Base-by-base conservation (phyloP, 2,888 invertebrate genomes). In the Synanthedon tipuliformis region DNA sequence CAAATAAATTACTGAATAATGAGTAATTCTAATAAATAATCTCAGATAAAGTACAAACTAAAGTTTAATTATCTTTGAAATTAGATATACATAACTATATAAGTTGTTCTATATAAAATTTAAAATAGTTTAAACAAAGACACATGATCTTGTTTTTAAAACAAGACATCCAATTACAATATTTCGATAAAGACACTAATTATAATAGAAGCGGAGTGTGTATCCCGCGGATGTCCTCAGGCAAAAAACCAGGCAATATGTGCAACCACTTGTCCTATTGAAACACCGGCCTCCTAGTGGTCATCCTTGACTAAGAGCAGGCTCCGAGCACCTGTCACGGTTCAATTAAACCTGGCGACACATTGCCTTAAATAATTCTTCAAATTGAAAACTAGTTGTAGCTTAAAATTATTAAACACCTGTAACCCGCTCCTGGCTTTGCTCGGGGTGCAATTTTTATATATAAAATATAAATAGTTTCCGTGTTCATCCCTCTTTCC, bases 271-370 rank as follows among this genome's bases (percentile, higher is more conserved):
- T 75, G 76, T 59, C 65, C 69, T 63, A 70, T 56, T 64, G 66
- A 34, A 34, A 34, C 80, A 81, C 80, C 81, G 72, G 78, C 62
- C 64, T 15, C 7, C 15, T 15, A 45, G n/a, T 45, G 45, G 53
- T 78, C 81, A 81, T 83, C 84, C 86, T 86, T 86, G 84, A 75
- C 62, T 64, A 63, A 15, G 65, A 63, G 61, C 76, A 69, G 71
- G 65, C 71, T 69, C 62, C 55, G 53, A 63, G 71, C 85, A 86
- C 85, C 83, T 84, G 83, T 78, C 81, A 75, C 74, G 75, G 75
- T 78, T 75, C 72, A 78, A 79, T 81, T 78, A 77, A 81, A 77
- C 76, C 74, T 69, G 64, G 76, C 77, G 78, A 83, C 78, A 81
- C 77, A 77, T 79, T 75, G 76, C 73, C 77, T 78, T 74, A 79